A percentile compares a stretch with the other conserved stretches of the same genome.
phyloP scores from a whole-genome alignment of 2,888 invertebrate genomes.

The Acanthacorydalis orientalis region DNA sequence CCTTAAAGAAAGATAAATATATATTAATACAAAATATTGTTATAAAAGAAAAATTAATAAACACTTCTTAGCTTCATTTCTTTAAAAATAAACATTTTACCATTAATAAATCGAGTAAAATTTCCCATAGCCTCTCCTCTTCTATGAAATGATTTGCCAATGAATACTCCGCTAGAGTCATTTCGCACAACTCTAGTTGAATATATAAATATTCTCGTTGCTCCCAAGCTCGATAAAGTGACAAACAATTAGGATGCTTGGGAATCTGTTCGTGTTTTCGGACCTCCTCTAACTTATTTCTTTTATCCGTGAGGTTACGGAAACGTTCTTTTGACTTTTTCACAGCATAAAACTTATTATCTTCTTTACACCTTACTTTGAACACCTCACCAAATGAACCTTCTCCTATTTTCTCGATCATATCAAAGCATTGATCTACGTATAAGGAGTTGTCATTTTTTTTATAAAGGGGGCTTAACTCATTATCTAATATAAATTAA shows the following conservation, averaged over 20 bases:
- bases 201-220: constrained; percentile 48
- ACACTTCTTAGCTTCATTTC: too few relatives aligned
- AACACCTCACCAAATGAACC: constrained; percentile 65
- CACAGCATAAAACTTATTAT: constrained; percentile 49
- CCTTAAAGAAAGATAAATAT: constrained; percentile 23
- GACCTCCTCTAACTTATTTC: constrained; percentile 43
- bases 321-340: constrained; percentile 47
- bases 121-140: constrained; percentile 46
- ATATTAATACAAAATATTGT: background rate
- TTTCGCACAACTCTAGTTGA: constrained; percentile 51
- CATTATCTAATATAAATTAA: background rate
- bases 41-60: background rate
- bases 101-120: constrained; percentile 41
- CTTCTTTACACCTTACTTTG: constrained; percentile 44
- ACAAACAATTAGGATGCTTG: constrained; percentile 46
- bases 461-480: constrained; percentile 23
- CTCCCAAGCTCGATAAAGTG: constrained; percentile 55
- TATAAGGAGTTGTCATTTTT: constrained; percentile 27
- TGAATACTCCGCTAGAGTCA: constrained; percentile 39
- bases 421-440: constrained; percentile 50
- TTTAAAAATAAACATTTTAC: constrained; percentile 12
- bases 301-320: constrained; percentile 38
- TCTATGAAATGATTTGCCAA: constrained; percentile 35
- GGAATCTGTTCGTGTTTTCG: constrained; percentile 50
- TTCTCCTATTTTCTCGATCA: constrained; percentile 43